Evolutionary conservation across 2,888 invertebrate genomes (phyloP).

Genomic region (Amphimallon solstitiale): DNA sequence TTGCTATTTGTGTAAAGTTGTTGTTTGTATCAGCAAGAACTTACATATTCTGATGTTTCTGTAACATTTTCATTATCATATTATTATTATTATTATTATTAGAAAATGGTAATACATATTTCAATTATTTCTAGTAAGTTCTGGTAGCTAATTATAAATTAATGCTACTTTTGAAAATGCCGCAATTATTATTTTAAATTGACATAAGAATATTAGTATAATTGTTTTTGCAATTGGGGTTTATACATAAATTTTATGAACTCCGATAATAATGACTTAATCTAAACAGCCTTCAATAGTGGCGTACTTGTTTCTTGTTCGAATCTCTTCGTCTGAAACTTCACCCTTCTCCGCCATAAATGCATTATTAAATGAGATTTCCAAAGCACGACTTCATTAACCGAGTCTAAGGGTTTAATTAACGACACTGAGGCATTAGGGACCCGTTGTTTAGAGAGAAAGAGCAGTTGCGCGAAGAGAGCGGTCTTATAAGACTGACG

Average conservation of each 20-base stretch:
- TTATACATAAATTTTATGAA: too few relatives aligned
- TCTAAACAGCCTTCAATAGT: neutral
- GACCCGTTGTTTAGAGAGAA: constrained; percentile 41
- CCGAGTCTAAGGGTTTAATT: constrained; percentile 54
- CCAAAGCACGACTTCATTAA: constrained; percentile 43
- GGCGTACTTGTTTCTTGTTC: neutral
- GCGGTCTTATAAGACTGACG: neutral
- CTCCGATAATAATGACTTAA: neutral
- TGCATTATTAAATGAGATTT: constrained; percentile 45
- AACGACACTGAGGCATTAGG: constrained; percentile 52
- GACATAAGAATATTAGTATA: neutral
- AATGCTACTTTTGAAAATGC: too few relatives aligned
- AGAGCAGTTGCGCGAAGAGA: neutral
- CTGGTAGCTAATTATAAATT: too few relatives aligned
- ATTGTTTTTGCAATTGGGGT: neutral
- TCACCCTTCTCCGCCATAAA: constrained; percentile 26
- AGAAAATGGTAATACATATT: too few relatives aligned
- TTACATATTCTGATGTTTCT: too few relatives aligned
- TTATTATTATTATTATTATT: too few relatives aligned
- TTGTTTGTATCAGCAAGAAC: too few relatives aligned
- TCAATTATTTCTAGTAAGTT: too few relatives aligned
- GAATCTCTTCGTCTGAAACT: neutral
- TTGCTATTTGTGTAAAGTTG: too few relatives aligned
- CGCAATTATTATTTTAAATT: too few relatives aligned
- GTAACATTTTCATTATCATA: too few relatives aligned